Base-by-base conservation (phyloP, 2,888 invertebrate genomes). In the Andrena camellia region DNA sequence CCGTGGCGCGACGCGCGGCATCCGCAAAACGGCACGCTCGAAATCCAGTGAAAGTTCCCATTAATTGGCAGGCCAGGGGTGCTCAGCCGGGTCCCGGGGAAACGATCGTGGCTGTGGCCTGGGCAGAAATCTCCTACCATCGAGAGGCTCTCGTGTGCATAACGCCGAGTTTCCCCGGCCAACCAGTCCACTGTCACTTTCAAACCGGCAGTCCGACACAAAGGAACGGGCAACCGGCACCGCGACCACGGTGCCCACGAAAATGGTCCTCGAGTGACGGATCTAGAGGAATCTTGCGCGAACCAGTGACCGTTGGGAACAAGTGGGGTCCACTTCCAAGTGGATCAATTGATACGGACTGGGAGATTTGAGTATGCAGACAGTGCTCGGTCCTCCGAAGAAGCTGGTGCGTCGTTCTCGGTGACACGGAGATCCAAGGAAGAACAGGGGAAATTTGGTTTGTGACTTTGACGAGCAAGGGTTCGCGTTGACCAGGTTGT, bases 161-260 rank as follows among this genome's bases (percentile, higher is more conserved):
- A 88, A 86, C 86, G 48, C 68, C 81, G 86, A 89, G 90, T 92
- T 92, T 91, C 90, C 90, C 91, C 86, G 75, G n/a, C 59, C 57
- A 70, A 64, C 68, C 78, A 81, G 86, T 87, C 87, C 91, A 93
- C 93, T 93, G 91, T 94, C 93, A 93, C 94, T 94, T 93, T 93
- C 93, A 90, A 91, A 89, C 90, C 91, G 90, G 89, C 93, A 84
- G 88, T 90, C 91, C 90, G 86, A 78, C 89, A 90, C 92, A 90
- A 91, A 91, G 88, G 90, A 90, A 87, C 90, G 78, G 85, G 64
- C 64, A 70, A 1, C 60, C 78, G 59, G 57, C 63, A 57, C 68
- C 62, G 52, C 66, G 33, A 52, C 60, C 63, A 33, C 59, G 35
- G 54, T 42, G 64, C 59, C 71, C 85, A 64, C 71, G 52, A 76